Evolutionary conservation across 2,797 vertebrate species (phyloP), one percentile per base, ranked within the genome.

Genomic region (Prunella strophiata): DNA sequence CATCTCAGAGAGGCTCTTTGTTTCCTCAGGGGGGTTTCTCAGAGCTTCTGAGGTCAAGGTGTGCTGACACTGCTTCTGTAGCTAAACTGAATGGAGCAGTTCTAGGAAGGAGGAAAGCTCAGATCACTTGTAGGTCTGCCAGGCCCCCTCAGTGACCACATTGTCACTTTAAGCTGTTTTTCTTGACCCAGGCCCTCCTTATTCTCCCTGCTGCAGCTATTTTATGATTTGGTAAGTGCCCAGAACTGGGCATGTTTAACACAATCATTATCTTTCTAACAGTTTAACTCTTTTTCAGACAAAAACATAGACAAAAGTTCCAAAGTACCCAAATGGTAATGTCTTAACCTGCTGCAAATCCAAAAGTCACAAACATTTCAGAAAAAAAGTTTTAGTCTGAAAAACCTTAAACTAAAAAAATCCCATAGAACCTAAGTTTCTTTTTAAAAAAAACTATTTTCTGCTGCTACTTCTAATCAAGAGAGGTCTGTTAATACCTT

Each of bases 231-330:
- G 29, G 72, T 88, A 93, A 96, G 92, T 67, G 84, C 66, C 86
- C 82, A 43, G 38, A 80, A 74, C 20, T 86, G 91, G 96, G 91
- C 62, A 92, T 17, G 80, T 83, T 91, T 98, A 97, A 97, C 95
- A 94, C 92, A 76, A 97, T 98, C 74, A 96, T 97, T 93, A 77
- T 67, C 89, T 94, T 79, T 76, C 91, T 93, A 84, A 95, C 85
- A 94, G 79, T 96, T 94, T 65, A 97, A 98, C 97, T 93, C 93
- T 97, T 98, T 98, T 98, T 98, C 98, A 98, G 98, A 98, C 97
- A 98, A 97, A 98, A 98, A 97, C 52, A 23, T 73, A 80, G 47
- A 26, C n/a, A 45, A 23, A 88, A 63, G 34, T 91, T 62, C 38
- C 8, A 74, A 79, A 82, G 26, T 72, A 66, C 6, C 43, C 38